Evolutionary conservation across 1,140 invertebrate species (phyloP).

Genomic region (Rhagoletis pomonella): DNA sequence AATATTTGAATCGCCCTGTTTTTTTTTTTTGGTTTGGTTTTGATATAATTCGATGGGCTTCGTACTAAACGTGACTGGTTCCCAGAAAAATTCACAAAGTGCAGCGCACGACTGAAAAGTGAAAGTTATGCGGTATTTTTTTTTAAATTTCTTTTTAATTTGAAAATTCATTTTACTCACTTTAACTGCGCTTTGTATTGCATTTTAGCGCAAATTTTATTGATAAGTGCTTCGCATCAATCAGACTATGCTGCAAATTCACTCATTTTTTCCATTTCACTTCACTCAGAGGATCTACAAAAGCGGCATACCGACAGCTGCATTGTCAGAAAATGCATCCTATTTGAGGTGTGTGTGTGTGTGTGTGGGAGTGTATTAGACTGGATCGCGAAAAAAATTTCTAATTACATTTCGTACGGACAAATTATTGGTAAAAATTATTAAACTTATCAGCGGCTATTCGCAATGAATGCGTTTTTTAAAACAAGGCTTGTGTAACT

Average conservation of each 20-base stretch:
- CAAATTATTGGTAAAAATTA: too few species aligned
- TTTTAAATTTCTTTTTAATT: not conserved
- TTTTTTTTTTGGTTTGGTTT: too few species aligned
- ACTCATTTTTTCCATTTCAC: not conserved
- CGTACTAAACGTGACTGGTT: not conserved
- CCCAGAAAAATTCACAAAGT: not conserved
- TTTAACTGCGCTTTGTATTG: not conserved
- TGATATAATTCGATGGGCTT: not conserved
- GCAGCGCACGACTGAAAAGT: not conserved
- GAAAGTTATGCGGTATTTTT: not conserved
- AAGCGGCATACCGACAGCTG: not conserved
- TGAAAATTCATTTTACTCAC: not conserved
- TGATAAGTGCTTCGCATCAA: not conserved
- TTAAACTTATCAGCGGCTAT: too few species aligned
- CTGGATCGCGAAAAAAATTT: too few species aligned
- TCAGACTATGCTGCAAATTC: not conserved
- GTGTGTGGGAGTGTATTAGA: too few species aligned
- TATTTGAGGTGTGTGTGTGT: too few species aligned
- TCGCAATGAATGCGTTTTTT: too few species aligned
- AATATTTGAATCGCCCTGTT: not conserved
- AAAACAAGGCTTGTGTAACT: too few species aligned
- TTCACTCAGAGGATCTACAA: not conserved
- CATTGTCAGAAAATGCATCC: not conserved
- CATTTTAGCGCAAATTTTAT: not conserved
- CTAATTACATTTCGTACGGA: too few species aligned